Evolutionary conservation across 2,113 vertebrate species (phyloP).

Genomic region (Tympanuchus pallidicinctus): DNA sequence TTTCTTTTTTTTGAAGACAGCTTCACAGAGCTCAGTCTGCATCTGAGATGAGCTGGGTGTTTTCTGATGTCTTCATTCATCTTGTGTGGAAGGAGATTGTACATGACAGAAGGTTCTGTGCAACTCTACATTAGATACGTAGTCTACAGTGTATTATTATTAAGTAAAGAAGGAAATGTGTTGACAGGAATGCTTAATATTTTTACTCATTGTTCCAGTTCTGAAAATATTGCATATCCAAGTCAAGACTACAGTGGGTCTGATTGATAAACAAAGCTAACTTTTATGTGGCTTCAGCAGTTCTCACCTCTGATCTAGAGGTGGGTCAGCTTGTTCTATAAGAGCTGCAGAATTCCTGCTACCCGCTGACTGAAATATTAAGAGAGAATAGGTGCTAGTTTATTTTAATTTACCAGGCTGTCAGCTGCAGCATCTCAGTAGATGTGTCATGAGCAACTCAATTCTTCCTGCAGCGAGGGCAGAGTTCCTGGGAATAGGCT

Average conservation of each 20-base stretch:
- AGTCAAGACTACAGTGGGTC: neutral
- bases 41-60: neutral
- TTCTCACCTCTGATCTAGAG: neutral
- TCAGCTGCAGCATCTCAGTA: neutral
- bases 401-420: neutral
- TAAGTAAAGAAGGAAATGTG: neutral
- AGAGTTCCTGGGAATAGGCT: neutral
- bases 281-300: neutral
- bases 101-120: neutral
- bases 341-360: conserved; percentile 2
- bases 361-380: neutral
- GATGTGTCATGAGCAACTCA: neutral
- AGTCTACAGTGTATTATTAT: neutral
- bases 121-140: neutral
- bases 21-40: neutral
- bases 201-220: neutral
- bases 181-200: neutral
- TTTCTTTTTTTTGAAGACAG: neutral
- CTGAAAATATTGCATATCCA: neutral
- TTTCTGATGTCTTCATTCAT: neutral
- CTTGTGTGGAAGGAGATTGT: neutral
- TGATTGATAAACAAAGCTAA: neutral
- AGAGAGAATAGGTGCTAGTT: neutral
- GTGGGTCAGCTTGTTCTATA: neutral
- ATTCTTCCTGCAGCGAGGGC: neutral